A percentile compares a stretch with the other conserved stretches of the same genome.
phyloP scores from a whole-genome alignment of 2,888 invertebrate genomes.

The Meiosimyza decipiens region DNA sequence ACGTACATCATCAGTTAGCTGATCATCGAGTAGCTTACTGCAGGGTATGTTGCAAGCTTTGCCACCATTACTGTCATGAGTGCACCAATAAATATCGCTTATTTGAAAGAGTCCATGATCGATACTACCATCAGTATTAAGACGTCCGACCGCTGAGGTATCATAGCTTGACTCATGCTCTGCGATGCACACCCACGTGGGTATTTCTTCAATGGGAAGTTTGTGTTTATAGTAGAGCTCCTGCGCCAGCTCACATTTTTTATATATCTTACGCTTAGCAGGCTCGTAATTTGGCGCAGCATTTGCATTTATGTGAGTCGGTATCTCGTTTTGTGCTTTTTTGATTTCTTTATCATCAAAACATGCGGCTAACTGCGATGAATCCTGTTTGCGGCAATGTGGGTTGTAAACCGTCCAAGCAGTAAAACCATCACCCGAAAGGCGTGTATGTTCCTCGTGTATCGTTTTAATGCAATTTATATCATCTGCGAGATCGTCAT shows the following conservation, averaged over 20 bases:
- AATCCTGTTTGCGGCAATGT: conserved; percentile 68
- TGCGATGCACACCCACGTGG: conserved; percentile 78
- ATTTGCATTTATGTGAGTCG: neutral
- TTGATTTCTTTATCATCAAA: conserved; percentile 41
- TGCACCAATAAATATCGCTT: conserved; percentile 77
- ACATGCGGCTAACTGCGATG: conserved; percentile 61
- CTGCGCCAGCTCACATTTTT: conserved; percentile 76
- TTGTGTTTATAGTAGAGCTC: conserved; percentile 71
- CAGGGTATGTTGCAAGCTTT: conserved; percentile 74
- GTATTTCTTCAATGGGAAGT: conserved; percentile 68
- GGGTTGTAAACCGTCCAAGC: conserved; percentile 78
- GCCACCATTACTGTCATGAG: conserved; percentile 67
- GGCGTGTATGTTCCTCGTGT: conserved; percentile 73
- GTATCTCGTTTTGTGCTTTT: neutral
- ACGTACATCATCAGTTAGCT: conserved; percentile 76
- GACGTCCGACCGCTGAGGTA: conserved; percentile 71
- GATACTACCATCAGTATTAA: conserved; percentile 66
- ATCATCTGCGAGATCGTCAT: conserved; percentile 78
- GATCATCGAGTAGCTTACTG: conserved; percentile 73
- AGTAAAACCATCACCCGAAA: conserved; percentile 77
- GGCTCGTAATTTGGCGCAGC: neutral
- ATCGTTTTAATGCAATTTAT: conserved; percentile 74
- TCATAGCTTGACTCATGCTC: conserved; percentile 76
- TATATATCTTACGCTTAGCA: conserved; percentile 68
- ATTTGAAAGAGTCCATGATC: conserved; percentile 81